phyloP scores from a whole-genome alignment of 92 coral and sea anemone species.

The Scolanthus callimorphus region DNA sequence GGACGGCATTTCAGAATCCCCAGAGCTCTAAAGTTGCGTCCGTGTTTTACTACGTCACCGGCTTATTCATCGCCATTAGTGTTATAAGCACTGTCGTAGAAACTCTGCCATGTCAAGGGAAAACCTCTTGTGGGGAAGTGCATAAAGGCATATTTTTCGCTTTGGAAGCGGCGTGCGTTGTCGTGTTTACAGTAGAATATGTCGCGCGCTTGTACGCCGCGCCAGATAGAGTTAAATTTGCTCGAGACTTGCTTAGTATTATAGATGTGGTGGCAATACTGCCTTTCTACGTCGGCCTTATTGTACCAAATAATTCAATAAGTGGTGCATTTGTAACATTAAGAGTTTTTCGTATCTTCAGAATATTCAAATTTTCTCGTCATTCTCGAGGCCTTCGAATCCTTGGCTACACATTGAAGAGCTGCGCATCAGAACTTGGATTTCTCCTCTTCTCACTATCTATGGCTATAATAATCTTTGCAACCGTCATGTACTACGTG shows the following conservation, averaged over 20 bases:
- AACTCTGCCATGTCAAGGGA: conserved; percentile 74
- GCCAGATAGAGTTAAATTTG: conserved; percentile 88
- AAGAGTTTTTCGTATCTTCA: conserved; percentile 98
- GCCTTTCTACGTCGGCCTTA: conserved; percentile 91
- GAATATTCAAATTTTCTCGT: conserved; percentile 99
- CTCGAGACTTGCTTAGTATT: conserved; percentile 89
- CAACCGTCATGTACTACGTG: conserved; percentile 98
- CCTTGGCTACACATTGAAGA: conserved; percentile 91
- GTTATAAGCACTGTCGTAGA: conserved; percentile 97
- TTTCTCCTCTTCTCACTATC: conserved; percentile 91
- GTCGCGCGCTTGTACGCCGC: conserved; percentile 95
- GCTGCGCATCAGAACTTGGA: conserved; percentile 98
- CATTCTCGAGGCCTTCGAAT: conserved; percentile 98
- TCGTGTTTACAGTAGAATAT: conserved; percentile 95
- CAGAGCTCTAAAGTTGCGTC: conserved; percentile 93
- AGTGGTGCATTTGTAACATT: conserved; percentile 99
- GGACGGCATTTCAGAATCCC: conserved; percentile 99
- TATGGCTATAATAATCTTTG: conserved; percentile 98
- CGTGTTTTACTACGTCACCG: conserved; percentile 85
- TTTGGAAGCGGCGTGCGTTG: conserved; percentile 94
- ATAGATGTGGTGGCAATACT: conserved; percentile 96
- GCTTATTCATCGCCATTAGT: conserved; percentile 95
- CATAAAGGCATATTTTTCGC: conserved; percentile 74
- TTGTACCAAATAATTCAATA: conserved; percentile 93
- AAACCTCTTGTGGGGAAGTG: conserved; percentile 68